phyloP scores from a whole-genome alignment of 2,888 invertebrate species.

The Orchesellides sinensis region DNA sequence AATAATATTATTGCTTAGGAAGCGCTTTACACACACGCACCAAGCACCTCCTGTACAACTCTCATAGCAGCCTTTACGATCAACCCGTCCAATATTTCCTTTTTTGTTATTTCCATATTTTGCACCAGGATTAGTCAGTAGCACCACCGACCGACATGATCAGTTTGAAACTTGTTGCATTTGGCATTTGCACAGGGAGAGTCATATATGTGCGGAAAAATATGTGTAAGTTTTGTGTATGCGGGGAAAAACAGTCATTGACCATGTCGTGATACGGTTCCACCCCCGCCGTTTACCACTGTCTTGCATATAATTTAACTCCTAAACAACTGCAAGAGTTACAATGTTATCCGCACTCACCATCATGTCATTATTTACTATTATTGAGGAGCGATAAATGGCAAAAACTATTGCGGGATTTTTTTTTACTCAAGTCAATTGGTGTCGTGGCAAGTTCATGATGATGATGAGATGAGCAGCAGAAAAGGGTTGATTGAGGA shows the following conservation, averaged over 20 bases:
- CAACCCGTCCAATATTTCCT: background rate
- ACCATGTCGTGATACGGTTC: slow-evolving; percentile 48
- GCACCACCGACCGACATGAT: too few relatives aligned
- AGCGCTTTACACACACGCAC: too few relatives aligned
- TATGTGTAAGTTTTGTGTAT: too few relatives aligned
- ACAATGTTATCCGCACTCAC: background rate
- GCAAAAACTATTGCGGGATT: slow-evolving; percentile 34
- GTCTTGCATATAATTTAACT: slow-evolving; percentile 10
- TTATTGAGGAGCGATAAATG: slow-evolving; percentile 8
- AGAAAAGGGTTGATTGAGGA: background rate
- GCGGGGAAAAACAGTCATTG: slow-evolving; percentile 34
- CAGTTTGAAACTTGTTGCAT: too few relatives aligned
- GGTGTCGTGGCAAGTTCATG: too few relatives aligned
- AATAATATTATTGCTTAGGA: background rate
- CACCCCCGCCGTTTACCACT: slow-evolving; percentile 37
- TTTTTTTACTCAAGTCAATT: too few relatives aligned
- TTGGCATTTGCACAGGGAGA: too few relatives aligned
- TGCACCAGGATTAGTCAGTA: too few relatives aligned
- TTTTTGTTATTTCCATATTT: background rate
- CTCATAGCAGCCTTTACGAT: background rate
- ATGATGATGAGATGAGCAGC: slow-evolving; percentile 19
- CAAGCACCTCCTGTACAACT: too few relatives aligned
- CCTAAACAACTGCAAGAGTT: background rate
- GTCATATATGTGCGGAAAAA: background rate
- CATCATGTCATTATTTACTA: background rate